Evolutionary conservation across 2,113 vertebrate species (phyloP).

Genomic region (Paraplagusia blochii): DNA sequence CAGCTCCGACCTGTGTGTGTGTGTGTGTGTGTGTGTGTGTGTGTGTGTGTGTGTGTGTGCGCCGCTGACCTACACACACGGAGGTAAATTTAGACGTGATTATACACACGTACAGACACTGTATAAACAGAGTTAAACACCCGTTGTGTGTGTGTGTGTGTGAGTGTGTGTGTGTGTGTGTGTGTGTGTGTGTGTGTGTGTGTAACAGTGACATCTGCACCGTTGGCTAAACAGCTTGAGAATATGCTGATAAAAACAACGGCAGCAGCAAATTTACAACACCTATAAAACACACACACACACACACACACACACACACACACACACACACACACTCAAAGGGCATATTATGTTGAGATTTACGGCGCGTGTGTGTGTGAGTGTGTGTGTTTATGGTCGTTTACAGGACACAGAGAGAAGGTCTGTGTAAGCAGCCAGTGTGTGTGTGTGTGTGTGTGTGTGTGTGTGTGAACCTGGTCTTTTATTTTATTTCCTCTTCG

Average conservation of each 20-base stretch:
- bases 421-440: conserved; percentile 67
- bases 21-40: not conserved
- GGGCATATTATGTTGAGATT: conserved; percentile 68
- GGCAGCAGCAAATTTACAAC: conserved; percentile 74
- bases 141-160: conserved; percentile 21
- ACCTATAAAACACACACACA: conserved; percentile 62
- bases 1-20: not conserved
- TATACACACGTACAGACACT: conserved; percentile 41
- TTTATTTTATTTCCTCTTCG: not conserved
- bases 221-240: conserved; percentile 77
- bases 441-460: conserved; percentile 28
- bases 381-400: conserved; percentile 72
- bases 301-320: conserved; percentile 16
- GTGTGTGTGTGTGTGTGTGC: too few species aligned
- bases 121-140: conserved; percentile 53
- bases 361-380: conserved; percentile 53
- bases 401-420: conserved; percentile 63
- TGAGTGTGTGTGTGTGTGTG: conserved; percentile 23
- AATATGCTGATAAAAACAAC: conserved; percentile 78
- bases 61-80: not conserved
- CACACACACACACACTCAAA: conserved; percentile 52
- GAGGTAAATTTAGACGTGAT: conserved; percentile 56
- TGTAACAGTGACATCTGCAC: conserved; percentile 75
- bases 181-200: conserved; percentile 56
- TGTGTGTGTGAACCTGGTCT: too few species aligned